phyloP scores from a whole-genome alignment of 2,797 vertebrate species.

The Takifugu ocellatus region DNA sequence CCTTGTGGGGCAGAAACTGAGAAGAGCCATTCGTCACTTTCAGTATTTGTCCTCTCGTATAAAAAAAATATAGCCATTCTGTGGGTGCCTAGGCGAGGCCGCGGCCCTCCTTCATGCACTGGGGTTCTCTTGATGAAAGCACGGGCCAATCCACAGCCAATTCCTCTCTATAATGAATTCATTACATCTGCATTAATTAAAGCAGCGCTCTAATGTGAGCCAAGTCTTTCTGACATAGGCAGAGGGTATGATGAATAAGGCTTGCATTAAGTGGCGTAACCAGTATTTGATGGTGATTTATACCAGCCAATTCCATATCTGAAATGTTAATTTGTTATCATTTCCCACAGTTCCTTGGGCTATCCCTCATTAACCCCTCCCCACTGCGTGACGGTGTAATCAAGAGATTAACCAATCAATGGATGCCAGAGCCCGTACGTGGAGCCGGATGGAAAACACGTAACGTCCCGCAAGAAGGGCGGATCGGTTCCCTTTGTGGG shows the following conservation, averaged over 20 bases:
- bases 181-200: constrained; percentile 75
- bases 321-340: constrained; percentile 80
- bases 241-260: constrained; percentile 65
- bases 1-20: constrained; percentile 15
- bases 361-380: constrained; percentile 71
- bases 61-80: constrained; percentile 31
- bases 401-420: constrained; percentile 64
- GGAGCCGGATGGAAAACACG: constrained; percentile 7
- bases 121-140: constrained; percentile 57
- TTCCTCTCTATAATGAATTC: constrained; percentile 67
- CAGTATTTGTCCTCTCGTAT: constrained; percentile 25
- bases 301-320: constrained; percentile 71
- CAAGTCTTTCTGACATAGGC: constrained; percentile 64
- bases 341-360: constrained; percentile 73
- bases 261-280: constrained; percentile 69
- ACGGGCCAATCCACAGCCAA: constrained; percentile 53
- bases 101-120: constrained; percentile 35
- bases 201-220: constrained; percentile 47
- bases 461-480: constrained; percentile 32
- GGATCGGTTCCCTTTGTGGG: constrained; percentile 41
- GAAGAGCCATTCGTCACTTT: constrained; percentile 32
- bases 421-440: constrained; percentile 18
- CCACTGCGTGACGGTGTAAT: constrained; percentile 64
- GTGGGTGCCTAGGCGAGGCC: constrained; percentile 36
- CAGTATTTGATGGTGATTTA: constrained; percentile 74